phyloP scores from a whole-genome alignment of 1,140 invertebrate genomes.

The Spodoptera litura region DNA sequence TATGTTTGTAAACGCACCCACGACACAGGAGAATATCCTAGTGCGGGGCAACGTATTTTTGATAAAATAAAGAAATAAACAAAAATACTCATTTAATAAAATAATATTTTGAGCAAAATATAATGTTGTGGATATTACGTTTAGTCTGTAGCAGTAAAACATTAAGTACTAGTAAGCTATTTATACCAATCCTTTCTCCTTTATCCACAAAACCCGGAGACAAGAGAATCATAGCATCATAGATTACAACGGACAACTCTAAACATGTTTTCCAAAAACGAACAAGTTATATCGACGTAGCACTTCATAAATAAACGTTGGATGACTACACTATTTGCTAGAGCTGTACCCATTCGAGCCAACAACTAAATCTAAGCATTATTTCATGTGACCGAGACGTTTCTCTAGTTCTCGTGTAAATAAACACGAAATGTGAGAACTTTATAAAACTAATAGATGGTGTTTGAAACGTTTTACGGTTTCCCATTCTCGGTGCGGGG shows the following conservation, averaged over 20 bases:
- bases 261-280: not conserved
- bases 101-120: too few species aligned
- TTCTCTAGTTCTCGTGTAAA: slow-evolving; percentile 11
- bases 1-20: too few species aligned
- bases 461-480: slow-evolving; percentile 32
- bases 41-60: too few species aligned
- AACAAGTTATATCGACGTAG: slow-evolving; percentile 1
- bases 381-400: slow-evolving; percentile 28
- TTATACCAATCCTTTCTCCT: too few species aligned
- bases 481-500: slow-evolving; percentile 30
- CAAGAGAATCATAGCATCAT: not conserved
- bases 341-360: slow-evolving; percentile 13
- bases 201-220: not conserved
- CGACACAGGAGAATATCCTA: too few species aligned
- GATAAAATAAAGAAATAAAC: too few species aligned
- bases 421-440: slow-evolving; percentile 37
- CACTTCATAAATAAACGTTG: slow-evolving; percentile 27
- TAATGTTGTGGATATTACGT: too few species aligned
- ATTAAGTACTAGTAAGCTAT: too few species aligned
- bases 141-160: too few species aligned
- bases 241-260: slow-evolving; percentile 2
- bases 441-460: slow-evolving; percentile 37
- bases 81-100: too few species aligned
- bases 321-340: slow-evolving; percentile 27
- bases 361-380: slow-evolving; percentile 46